Base-by-base conservation (phyloP, 2,888 invertebrate genomes). In the Tenthredo amoena region DNA sequence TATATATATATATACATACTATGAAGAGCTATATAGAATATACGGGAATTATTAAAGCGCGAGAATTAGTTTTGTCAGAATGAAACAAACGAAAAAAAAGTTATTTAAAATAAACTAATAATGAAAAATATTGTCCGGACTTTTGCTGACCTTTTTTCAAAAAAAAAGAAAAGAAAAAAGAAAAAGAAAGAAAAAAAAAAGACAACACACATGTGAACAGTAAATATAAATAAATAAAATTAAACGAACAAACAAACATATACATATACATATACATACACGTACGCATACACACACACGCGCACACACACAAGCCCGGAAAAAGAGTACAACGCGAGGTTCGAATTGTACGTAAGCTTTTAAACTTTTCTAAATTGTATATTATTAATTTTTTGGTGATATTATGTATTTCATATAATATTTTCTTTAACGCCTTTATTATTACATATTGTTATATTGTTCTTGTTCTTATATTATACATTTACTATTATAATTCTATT, bases 401-500 rank as follows among this genome's bases (percentile, higher is more conserved):
- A 40, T 50, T 50, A 43, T 40, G n/a, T 74, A 74, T 74, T 40
- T 40, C 43, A 74, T 43, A 40, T 74, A n/a, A 43, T 21, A 68
- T 68, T 68, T 68, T 74, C n/a, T 21, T 74, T n/a, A 74, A 74
- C 43, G 31, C 43, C 74, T 43, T 21, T 71, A 10, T 31, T 77
- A 50, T 31, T 31, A 83, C n/a, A 83, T 58, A 26, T 18, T 68
- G n/a, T 77, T 77, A 40, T 81, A 71, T 55, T 79, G 10, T 40
- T 81, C 26, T 85, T 85, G 43, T 21, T 62, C 21, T 58, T 74
- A 26, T 40, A 10, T 21, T 26, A 21, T 26, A 62, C 21, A 47
- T 84, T 84, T 40, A 71, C 15, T 72, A 84, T 68, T 71, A 83
- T 65, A 47, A 65, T 43, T 84, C 37, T 43, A 76, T 76, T 87